Conservation (phyloP, 2,797 vertebrate genomes). For the Choloepus didactylus region DNA sequence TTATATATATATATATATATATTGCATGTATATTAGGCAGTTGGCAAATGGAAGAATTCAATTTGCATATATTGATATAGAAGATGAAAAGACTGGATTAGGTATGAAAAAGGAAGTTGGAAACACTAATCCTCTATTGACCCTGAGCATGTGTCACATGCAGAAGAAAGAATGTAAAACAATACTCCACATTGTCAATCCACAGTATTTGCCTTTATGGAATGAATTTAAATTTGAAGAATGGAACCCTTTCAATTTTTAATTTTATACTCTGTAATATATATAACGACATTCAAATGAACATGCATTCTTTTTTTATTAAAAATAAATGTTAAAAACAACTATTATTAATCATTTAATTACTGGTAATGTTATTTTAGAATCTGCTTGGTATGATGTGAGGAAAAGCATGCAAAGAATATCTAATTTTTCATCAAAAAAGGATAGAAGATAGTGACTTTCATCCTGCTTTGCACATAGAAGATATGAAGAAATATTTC, state of each 20-base stretch:
- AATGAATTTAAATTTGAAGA: not conserved
- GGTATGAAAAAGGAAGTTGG: not conserved
- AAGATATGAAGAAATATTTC: not conserved
- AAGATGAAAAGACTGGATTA: not conserved
- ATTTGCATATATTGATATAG: not conserved
- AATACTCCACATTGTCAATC: not conserved
- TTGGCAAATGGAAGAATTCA: not conserved
- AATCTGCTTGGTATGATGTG: not conserved
- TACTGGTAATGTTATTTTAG: constrained; percentile 7
- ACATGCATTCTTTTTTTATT: not conserved
- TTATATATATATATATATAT: not conserved
- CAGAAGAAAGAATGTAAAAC: not conserved
- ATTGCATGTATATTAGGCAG: not conserved
- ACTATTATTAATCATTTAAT: not conserved
- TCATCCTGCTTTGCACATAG: not conserved
- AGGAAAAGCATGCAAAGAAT: not conserved
- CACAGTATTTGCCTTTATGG: not conserved
- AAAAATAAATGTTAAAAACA: not conserved
- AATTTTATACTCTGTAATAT: not conserved
- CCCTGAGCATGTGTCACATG: not conserved
- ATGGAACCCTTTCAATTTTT: not conserved
- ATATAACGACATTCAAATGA: not conserved
- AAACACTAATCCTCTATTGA: not conserved
- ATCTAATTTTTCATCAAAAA: not conserved
- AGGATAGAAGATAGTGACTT: not conserved